Evolutionary conservation across 2,797 vertebrate species (phyloP).

Genomic region (Oreortyx pictus): DNA sequence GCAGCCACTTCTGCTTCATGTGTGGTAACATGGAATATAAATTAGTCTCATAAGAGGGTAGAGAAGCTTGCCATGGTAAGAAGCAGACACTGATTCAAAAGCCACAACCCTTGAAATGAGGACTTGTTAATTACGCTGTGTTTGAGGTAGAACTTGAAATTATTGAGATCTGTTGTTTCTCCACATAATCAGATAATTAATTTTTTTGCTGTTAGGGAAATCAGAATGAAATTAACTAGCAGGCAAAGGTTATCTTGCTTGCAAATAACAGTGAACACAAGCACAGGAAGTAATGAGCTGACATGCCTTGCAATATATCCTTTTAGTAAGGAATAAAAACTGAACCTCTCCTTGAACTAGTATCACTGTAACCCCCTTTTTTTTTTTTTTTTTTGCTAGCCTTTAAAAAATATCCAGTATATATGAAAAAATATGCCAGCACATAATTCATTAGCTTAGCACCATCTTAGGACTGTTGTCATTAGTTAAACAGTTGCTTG

Average conservation of each 20-base stretch:
- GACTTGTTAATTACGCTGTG: not conserved
- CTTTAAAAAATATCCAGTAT: not conserved
- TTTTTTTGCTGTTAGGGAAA: not conserved
- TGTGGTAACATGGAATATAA: not conserved
- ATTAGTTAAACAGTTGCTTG: not conserved
- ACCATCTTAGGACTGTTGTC: not conserved
- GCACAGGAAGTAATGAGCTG: not conserved
- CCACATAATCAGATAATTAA: not conserved
- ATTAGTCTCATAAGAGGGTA: not conserved
- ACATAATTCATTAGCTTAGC: constrained; percentile 19
- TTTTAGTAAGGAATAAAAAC: not conserved
- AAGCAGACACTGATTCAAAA: not conserved
- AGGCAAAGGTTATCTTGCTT: not conserved
- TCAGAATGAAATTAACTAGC: not conserved
- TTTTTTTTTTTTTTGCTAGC: not conserved
- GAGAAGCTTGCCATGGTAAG: not conserved
- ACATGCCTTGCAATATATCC: not conserved
- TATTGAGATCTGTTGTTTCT: not conserved
- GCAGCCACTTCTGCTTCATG: not conserved
- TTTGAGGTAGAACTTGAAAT: not conserved
- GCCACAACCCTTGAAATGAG: not conserved
- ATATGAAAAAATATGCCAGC: not conserved
- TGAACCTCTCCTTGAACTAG: not conserved
- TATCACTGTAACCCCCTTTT: not conserved
- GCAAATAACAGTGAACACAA: not conserved